Base-by-base conservation (phyloP, 2,888 invertebrate species). In the Brachycybe producta region DNA sequence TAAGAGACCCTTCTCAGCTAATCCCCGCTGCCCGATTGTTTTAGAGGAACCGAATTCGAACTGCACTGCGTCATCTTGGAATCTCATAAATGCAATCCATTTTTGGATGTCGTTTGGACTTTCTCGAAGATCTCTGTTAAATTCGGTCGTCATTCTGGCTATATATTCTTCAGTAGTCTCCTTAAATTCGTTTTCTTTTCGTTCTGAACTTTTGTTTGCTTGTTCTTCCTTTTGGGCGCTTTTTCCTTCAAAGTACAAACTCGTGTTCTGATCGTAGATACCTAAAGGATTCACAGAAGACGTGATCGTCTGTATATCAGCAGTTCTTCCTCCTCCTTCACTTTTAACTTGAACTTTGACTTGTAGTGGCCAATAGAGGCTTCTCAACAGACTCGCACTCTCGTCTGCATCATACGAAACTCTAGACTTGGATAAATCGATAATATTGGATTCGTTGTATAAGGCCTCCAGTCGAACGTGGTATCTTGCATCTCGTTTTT, bases 41-140 rank as follows among this genome's bases (percentile, higher is more conserved):
- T 30, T 45, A n/a, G 34, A 27, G 2, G 11, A 3, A 34, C 21
- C 5, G 34, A 19, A 19, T 21, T 13, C 32, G 17, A 23, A 21
- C 5, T 13, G 19, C 13, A 26, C 39, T 26, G 27, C 45, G 21
- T 60, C 57, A 50, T 69, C 67, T 57, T 70, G 70, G 56, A 67
- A 69, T n/a, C 61, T 57, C 3, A 70, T 60, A 62, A 70, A 69
- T 26, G 69, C 64, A 7, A 70, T 52, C 70, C 70, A 70, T 23
- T 64, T 51, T 26, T 61, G 49, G 7, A 66, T 56, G 58, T 69
- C 61, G 13, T 56, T 44, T 15, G 70, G 67, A 28, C 64, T 56
- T 26, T 64, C 63, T 36, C 62, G 55, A 8, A 68, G 56, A 35
- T 58, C 53, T 52, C 61, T 61, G 54, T 69, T 69, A 52, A 59